A percentile compares a stretch with the other conserved stretches of the same genome.
Evolutionary conservation across 2,113 vertebrate species (phyloP).

Genomic region (Phycodurus eques): DNA sequence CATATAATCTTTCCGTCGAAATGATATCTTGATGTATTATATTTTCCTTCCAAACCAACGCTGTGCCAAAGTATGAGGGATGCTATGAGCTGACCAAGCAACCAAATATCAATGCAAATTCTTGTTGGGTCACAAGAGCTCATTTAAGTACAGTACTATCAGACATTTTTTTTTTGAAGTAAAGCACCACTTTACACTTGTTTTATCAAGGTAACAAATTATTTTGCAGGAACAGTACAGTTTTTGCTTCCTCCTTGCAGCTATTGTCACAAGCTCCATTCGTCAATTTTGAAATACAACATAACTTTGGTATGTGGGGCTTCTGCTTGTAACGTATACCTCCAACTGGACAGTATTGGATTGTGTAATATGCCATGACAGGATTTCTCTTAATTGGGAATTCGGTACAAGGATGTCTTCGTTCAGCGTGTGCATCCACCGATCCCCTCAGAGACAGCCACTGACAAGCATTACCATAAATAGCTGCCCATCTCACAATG

Average conservation of each 20-base stretch:
- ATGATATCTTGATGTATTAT: not conserved
- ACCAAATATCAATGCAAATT: not conserved
- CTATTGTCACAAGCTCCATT: not conserved
- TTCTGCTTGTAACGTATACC: not conserved
- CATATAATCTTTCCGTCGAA: not conserved
- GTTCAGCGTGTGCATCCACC: conserved; percentile 22
- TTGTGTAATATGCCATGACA: not conserved
- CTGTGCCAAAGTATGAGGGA: conserved; percentile 2
- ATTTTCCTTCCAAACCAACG: not conserved
- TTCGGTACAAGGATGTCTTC: not conserved
- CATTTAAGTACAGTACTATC: not conserved
- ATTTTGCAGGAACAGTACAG: not conserved
- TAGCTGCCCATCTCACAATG: conserved; percentile 45
- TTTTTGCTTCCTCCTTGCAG: not conserved
- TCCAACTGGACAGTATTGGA: no score
- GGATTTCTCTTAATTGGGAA: not conserved
- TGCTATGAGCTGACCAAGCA: not conserved
- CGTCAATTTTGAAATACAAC: not conserved
- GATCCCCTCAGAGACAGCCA: conserved; percentile 51
- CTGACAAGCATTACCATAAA: conserved; percentile 54
- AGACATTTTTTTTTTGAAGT: no score
- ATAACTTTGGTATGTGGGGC: not conserved
- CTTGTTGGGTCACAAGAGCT: not conserved
- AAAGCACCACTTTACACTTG: not conserved
- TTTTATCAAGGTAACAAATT: not conserved